phyloP scores from a whole-genome alignment of 2,888 invertebrate genomes.

The Metellina segmentata region DNA sequence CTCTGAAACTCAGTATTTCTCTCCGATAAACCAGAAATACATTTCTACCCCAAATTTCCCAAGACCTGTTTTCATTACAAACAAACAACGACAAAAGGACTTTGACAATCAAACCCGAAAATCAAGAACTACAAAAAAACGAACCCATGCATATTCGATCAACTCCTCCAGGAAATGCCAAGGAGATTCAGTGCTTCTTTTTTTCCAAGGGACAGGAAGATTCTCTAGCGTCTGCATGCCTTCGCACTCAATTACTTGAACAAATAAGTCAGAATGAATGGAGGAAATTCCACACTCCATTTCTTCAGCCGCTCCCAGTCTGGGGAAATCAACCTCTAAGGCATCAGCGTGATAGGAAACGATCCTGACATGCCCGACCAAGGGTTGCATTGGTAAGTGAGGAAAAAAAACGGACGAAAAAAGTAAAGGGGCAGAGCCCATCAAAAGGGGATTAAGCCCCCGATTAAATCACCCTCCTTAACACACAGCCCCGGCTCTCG shows the following conservation, averaged over 20 bases:
- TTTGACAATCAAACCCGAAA: conserved; percentile 10
- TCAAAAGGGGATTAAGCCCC: conserved; percentile 43
- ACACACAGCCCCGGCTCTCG: not conserved
- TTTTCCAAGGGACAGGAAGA: no score
- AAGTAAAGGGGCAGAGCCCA: not conserved
- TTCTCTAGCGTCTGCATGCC: not conserved
- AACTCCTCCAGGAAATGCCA: not conserved
- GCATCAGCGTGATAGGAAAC: conserved; percentile 33
- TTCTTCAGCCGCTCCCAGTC: not conserved
- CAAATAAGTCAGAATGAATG: conserved; percentile 7
- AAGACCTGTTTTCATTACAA: no score
- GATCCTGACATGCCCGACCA: conserved; percentile 17
- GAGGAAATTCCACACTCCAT: conserved; percentile 3
- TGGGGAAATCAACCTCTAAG: conserved; percentile 31
- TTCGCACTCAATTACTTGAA: conserved; percentile 51
- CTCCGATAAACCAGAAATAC: no score
- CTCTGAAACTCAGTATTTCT: no score
- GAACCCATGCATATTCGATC: not conserved
- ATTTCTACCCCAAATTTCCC: no score
- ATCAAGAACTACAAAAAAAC: not conserved
- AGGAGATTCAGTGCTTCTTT: not conserved
- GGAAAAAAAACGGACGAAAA: conserved; percentile 1
- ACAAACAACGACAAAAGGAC: no score
- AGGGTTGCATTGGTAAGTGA: not conserved
- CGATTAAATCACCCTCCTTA: conserved; percentile 48